Conservation (phyloP, 1,140 invertebrate species). For the Psix sp. region DNA sequence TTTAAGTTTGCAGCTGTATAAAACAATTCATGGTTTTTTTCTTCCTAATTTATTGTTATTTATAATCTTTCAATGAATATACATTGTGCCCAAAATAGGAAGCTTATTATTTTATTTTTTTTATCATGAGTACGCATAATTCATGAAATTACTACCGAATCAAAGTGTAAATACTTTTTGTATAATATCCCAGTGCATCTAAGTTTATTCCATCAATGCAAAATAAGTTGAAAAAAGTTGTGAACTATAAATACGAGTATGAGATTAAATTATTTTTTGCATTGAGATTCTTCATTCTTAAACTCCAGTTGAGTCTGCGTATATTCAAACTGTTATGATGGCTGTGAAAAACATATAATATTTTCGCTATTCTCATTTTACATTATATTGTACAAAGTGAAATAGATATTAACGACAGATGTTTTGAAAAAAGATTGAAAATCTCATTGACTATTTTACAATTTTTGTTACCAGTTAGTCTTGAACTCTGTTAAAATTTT, state of each 20-base stretch:
- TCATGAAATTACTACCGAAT: too few species aligned
- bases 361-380: conserved; percentile 47
- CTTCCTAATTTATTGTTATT: conserved; percentile 8
- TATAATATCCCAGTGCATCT: not conserved
- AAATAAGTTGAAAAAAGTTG: conserved; percentile 4
- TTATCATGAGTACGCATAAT: too few species aligned
- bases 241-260: conserved; percentile 8
- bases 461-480: not conserved
- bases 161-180: not conserved
- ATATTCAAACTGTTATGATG: conserved; percentile 59
- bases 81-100: too few species aligned
- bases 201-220: not conserved
- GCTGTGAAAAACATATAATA: conserved; percentile 60
- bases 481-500: not conserved
- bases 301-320: conserved; percentile 39
- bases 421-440: not conserved
- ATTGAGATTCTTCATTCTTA: conserved; percentile 42
- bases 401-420: conserved; percentile 14
- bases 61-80: not conserved
- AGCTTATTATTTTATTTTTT: too few species aligned
- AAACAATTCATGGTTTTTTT: not conserved
- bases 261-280: conserved; percentile 23
- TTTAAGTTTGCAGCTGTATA: conserved; percentile 9
- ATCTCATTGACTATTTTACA: conserved; percentile 3
- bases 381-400: conserved; percentile 37